Evolutionary conservation across 2,888 invertebrate species (phyloP), one percentile per base, ranked within the genome.

Genomic region (Drosophila melanosoma): DNA sequence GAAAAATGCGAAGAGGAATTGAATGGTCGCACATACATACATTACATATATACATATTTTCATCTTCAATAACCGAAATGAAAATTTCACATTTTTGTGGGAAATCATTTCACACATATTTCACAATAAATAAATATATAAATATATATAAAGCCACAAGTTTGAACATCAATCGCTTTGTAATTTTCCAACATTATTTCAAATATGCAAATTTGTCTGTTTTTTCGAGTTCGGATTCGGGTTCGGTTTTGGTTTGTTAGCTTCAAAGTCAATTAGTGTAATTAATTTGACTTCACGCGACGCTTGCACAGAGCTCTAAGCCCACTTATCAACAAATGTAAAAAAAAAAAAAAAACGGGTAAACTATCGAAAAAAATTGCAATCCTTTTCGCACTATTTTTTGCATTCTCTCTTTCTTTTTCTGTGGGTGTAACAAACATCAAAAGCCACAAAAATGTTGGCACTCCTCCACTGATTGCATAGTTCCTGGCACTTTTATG

Each of bases 181-280:
- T 33, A 45, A 68, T 64, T 67, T 60, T 59, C 29, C 38, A 42
- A 15, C 20, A 57, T 17, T 32, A 53, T 59, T 61, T 45, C 5
- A 11, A 7, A 12, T 20, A 20, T 45, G 3, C 17, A 0, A 20
- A 45, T 57, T 32, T 53, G n/a, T 56, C n/a, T 38, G 6, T 56
- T 1, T 26, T 26, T 26, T 26, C 26, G 26, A 2, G 36, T 53
- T 52, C 48, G 38, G 57, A 26, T 53, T 48, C 57, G 69, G 6
- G 45, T 61, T 61, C 69, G 57, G 58, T 80, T 76, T 78, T 72
- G 82, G 80, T 80, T 87, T 80, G 89, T 87, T 83, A 76, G 84
- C 72, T 83, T 73, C 81, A 89, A 83, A 84, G 79, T 84, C 90
- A 90, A 90, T 90, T 91, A 90, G 84, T 76, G 80, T 89, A 90